These are phyloP conservation scores for Aratinga solstitialis DNA, from an alignment of 2,797 vertebrate species.

Conservation along the genomic window DNA sequence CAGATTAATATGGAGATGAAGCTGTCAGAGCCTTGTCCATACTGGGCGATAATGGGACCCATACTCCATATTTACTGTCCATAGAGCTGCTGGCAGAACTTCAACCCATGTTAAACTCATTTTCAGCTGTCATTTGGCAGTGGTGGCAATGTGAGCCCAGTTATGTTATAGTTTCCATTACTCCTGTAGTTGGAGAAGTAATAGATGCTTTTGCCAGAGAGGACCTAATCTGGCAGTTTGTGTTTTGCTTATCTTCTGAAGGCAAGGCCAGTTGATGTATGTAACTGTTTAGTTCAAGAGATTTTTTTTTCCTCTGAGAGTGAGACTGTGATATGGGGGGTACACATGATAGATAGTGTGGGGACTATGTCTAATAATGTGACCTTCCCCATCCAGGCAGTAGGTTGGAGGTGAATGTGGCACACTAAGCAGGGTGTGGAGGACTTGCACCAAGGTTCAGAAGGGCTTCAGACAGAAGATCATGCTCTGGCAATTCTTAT, in stretches of 20 bases:
- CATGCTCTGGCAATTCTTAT: conserved; percentile 54
- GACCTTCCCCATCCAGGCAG: background rate
- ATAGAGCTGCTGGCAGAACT: conserved; percentile 40
- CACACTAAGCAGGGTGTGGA: background rate
- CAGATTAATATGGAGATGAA: background rate
- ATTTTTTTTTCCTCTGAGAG: background rate
- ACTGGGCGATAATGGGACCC: conserved; percentile 33
- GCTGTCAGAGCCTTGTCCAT: conserved; percentile 16
- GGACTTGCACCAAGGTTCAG: background rate
- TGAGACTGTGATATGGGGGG: accelerated
- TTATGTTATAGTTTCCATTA: background rate
- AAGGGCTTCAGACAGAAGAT: background rate
- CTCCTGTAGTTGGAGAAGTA: background rate
- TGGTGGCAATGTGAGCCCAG: background rate
- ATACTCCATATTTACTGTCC: conserved; percentile 1
- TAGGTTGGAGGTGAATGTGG: background rate
- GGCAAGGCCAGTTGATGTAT: background rate
- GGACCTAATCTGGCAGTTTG: background rate
- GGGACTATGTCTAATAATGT: accelerated
- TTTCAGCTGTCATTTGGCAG: conserved; percentile 32
- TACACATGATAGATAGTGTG: accelerated
- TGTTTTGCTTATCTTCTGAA: background rate
- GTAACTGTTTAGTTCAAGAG: background rate
- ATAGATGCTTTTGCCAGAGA: background rate
- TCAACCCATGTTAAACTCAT: background rate